These are phyloP conservation scores for Scartelaos histophorus DNA, from an alignment of 2,113 vertebrate genomes.

Conservation along the genomic window DNA sequence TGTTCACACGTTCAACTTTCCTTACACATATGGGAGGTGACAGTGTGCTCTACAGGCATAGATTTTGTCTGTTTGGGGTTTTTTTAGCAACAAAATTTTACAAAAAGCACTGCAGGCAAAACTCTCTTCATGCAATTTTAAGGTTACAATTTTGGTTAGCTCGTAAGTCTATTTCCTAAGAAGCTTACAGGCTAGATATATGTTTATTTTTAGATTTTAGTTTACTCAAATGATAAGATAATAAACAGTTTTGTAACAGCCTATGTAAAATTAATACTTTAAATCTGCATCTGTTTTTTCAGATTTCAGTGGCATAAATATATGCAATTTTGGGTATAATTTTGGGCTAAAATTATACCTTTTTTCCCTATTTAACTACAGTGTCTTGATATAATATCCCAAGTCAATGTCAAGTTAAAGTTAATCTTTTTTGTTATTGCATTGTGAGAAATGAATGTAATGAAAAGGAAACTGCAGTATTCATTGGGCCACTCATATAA, in stretches of 20 bases:
- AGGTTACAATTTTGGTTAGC: neutral
- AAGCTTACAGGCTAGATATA: too few species aligned
- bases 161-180: too few species aligned
- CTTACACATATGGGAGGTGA: slow-evolving; percentile 7
- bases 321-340: neutral
- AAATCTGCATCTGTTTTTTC: too few species aligned
- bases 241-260: too few species aligned
- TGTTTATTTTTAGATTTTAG: too few species aligned
- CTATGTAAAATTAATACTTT: too few species aligned
- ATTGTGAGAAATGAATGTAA: neutral
- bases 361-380: too few species aligned
- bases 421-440: neutral
- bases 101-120: neutral
- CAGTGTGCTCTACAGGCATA: neutral
- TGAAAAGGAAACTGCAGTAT: neutral
- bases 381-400: neutral
- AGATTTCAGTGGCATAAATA: neutral
- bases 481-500: neutral
- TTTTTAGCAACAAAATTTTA: neutral
- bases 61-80: neutral
- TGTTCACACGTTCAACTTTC: neutral
- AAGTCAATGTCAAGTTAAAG: neutral
- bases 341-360: too few species aligned
- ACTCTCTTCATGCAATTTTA: neutral
- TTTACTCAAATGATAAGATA: too few species aligned